Evolutionary conservation across 2,888 invertebrate species (phyloP), one percentile per base, ranked within the genome.

Genomic region (Argyresthia goedartella): DNA sequence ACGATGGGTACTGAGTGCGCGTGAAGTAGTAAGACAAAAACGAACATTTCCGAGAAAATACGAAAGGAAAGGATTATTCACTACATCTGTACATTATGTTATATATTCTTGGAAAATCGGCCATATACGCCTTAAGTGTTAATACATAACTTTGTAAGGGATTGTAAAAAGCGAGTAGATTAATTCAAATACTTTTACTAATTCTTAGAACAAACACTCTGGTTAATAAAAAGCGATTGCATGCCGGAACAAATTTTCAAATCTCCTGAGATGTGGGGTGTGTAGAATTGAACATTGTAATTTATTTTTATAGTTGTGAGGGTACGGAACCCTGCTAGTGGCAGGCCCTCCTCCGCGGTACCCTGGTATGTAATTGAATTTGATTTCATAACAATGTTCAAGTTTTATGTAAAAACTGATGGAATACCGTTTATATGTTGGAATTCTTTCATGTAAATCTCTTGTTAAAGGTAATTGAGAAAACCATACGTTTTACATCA

Each of bases 211-310:
- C 39, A 39, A 39, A 39, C 44, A 44, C 15, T 44, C 14, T 9
- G 15, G 44, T 35, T 48, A 48, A 48, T 48, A 48, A 77, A 77
- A 79, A 72, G 67, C 66, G 69, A 77, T 73, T 66, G 67, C 67
- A 63, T 60, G 60, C 69, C 74, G 79, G 70, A 80, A 79, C 82
- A 68, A 81, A 82, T 81, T 25, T 70, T 57, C 56, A 65, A 65
- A 71, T 74, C 81, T 80, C 80, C 63, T 57, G 68, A 68, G 69
- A 72, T 72, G 70, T 69, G 73, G 75, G 79, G 77, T 73, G 80
- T 76, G 76, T 73, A 71, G 74, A 81, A 80, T 82, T 81, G 78
- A 75, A 81, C 80, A 81, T 79, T 73, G 75, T 81, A 82, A 81
- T 85, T 84, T 84, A 81, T 84, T 84, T 82, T 85, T 81, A 85